Evolutionary conservation across 2,888 invertebrate species (phyloP), one percentile per base, ranked within the genome.

Genomic region (Phengaris alcon): DNA sequence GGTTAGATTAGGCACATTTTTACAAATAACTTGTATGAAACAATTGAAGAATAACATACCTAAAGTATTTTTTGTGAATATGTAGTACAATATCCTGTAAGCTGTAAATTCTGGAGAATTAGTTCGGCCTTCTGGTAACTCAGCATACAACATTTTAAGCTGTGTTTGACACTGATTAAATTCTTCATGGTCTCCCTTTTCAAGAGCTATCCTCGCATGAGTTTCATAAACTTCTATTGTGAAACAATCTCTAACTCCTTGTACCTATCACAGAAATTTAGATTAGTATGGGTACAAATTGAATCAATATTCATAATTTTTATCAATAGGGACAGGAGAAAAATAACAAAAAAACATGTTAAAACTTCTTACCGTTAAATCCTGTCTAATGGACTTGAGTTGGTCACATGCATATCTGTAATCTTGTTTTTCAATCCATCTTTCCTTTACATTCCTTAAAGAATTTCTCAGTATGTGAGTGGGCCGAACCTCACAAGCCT

Each of bases 151-250:
- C 95, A 98, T 97, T 94, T 98, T 98, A 75, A 99, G 94, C 92
- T 99, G 99, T 13, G 99, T 98, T 93, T 99, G 99, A 87, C 99
- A 99, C 90, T 99, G 99, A 94, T 99, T 99, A 87, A 99, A 99
- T 88, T 99, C 99, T 86, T 99, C 99, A 88, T 99, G 98, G 87
- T 99, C 99, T 75, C 98, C 98, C 92, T 97, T 99, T 89, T 99
- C 99, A 88, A 99, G 94, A 74, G 99, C 99, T 84, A 99, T 98
- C 75, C 99, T 95, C 6, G 99, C 99, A 94, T 99, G 99, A 5
- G 98, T 99, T 94, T 99, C 99, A 93, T 99, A 99, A 12, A 99
- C 99, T 86, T 97, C 95, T n/a, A 99, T 97, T 75, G 99, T 99
- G 86, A 99, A 99, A 80, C 95, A 95, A 93, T 99, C 97, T 81